Evolutionary conservation across 2,888 invertebrate species (phyloP).

Genomic region (Drosophila emarginata): DNA sequence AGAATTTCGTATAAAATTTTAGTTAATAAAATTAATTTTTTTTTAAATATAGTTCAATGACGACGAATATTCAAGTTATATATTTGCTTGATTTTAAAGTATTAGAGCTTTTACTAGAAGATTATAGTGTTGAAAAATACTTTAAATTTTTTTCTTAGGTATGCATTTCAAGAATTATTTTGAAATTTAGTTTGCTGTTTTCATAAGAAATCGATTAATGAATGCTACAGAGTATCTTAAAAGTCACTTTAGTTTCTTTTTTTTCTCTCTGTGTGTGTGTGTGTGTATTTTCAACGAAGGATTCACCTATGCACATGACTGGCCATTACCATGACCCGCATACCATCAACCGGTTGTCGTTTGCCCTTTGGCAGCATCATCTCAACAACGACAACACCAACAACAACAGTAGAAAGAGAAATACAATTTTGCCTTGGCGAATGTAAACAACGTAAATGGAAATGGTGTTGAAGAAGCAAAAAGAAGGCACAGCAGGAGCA

Average conservation of each 20-base stretch:
- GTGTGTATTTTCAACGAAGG: conserved; percentile 19
- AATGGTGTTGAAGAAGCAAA: conserved; percentile 50
- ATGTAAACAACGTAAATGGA: conserved; percentile 75
- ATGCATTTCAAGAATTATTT: too few species aligned
- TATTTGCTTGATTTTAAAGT: too few species aligned
- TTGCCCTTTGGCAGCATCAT: conserved; percentile 72
- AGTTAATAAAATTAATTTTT: too few species aligned
- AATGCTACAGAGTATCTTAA: neutral
- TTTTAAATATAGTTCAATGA: too few species aligned
- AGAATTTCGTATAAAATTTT: too few species aligned
- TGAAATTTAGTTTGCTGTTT: too few species aligned
- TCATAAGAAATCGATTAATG: neutral
- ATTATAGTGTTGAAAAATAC: too few species aligned
- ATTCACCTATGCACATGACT: conserved; percentile 52
- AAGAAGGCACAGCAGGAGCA: conserved; percentile 6
- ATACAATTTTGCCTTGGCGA: conserved; percentile 47
- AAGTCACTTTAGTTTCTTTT: neutral
- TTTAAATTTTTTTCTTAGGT: too few species aligned
- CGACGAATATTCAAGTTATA: too few species aligned
- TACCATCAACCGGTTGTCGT: conserved; percentile 63
- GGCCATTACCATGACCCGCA: conserved; percentile 66
- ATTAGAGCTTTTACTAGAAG: too few species aligned
- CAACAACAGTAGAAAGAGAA: conserved; percentile 19
- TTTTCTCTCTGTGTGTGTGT: conserved; percentile 1
- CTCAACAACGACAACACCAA: conserved; percentile 22